Conservation (phyloP, 53 echinoderm and acorn worm species). For the Paracentrotus lividus region DNA sequence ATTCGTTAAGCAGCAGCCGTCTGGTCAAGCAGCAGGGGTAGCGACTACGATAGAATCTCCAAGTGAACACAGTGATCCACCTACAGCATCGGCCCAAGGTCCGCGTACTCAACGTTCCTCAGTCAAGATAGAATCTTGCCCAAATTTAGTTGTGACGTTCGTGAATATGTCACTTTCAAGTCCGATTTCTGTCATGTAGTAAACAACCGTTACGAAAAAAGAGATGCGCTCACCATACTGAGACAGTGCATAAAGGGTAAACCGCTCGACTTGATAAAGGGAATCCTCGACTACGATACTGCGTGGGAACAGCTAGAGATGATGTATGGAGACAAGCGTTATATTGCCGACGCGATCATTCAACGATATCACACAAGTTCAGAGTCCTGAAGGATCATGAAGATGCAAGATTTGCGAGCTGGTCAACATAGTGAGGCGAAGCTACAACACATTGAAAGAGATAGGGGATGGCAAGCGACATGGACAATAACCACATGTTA, state of each 20-base stretch:
- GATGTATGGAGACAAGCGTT: slow-evolving; percentile 75
- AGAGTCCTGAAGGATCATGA: slow-evolving; percentile 69
- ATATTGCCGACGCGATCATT: slow-evolving; percentile 75
- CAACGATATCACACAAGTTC: slow-evolving; percentile 67
- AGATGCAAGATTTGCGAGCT: slow-evolving; percentile 81
- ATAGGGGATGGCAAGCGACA: slow-evolving; percentile 62
- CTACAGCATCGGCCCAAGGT: too few relatives aligned
- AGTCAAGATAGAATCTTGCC: too few relatives aligned
- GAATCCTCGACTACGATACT: slow-evolving; percentile 74
- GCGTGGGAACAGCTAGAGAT: slow-evolving; percentile 72
- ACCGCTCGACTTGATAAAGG: slow-evolving; percentile 68
- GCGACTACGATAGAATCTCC: too few relatives aligned
- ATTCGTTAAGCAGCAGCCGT: too few relatives aligned
- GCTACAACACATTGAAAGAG: slow-evolving; percentile 78
- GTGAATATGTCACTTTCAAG: slow-evolving; percentile 69
- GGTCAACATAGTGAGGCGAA: slow-evolving; percentile 72
- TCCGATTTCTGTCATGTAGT: slow-evolving; percentile 74
- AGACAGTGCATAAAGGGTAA: slow-evolving; percentile 67
- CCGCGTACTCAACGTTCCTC: too few relatives aligned
- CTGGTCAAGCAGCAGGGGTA: too few relatives aligned
- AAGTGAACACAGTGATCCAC: too few relatives aligned
- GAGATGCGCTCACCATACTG: slow-evolving; percentile 65
- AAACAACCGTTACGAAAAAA: slow-evolving; percentile 42
- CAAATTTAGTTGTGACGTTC: slow-evolving; percentile 72
- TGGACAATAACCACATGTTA: slow-evolving; percentile 80